Conservation (phyloP, 2,888 invertebrate species). For the Sesia bembeciformis region DNA sequence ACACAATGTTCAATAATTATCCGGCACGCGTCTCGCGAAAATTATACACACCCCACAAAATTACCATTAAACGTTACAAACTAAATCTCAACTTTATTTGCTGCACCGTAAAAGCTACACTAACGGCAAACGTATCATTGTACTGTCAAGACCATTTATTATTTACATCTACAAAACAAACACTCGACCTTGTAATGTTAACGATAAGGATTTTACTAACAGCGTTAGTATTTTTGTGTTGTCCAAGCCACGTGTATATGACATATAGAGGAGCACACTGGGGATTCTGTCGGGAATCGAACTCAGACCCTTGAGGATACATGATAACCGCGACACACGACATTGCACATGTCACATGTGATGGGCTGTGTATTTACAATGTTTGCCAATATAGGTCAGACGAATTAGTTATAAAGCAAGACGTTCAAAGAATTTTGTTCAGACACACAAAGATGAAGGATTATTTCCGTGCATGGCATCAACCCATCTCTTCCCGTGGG, state of each 20-base stretch:
- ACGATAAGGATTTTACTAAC: not conserved
- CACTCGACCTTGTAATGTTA: not conserved
- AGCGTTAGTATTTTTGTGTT: not conserved
- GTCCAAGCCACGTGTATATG: constrained; percentile 12
- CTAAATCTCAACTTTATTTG: no score
- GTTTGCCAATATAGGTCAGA: no score
- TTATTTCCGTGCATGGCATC: no score
- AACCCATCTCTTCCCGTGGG: no score
- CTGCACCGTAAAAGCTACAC: no score
- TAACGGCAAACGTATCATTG: no score
- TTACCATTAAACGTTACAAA: no score
- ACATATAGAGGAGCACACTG: constrained; percentile 8
- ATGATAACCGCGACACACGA: not conserved
- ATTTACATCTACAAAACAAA: not conserved
- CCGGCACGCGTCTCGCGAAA: not conserved
- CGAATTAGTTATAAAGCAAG: no score
- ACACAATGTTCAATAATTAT: not conserved
- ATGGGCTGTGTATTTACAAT: no score
- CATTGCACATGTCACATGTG: no score
- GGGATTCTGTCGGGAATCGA: constrained; percentile 16
- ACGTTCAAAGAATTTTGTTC: no score
- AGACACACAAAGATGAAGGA: no score
- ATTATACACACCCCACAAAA: not conserved
- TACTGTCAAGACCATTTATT: not conserved
- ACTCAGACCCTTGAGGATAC: constrained; percentile 4